Conservation (phyloP, 2,797 vertebrate species). For the Lutjanus campechanus region DNA sequence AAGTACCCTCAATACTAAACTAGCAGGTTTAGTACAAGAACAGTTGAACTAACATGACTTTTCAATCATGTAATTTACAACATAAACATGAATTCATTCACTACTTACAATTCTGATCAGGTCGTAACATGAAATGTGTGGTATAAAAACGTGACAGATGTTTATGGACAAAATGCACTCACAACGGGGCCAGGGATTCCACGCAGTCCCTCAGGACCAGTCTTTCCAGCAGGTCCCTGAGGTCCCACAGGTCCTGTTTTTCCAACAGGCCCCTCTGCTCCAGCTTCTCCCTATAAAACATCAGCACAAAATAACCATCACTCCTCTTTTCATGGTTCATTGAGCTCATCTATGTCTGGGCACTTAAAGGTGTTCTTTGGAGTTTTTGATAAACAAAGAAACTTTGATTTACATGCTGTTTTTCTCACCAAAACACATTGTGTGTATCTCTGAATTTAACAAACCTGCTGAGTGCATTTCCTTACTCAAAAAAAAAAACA, state of each 20-base stretch:
- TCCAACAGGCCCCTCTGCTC: conserved; percentile 93
- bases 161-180: conserved; percentile 69
- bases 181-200: conserved; percentile 98
- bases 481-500: background rate
- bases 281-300: conserved; percentile 91
- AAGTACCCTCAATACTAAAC: background rate
- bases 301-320: background rate
- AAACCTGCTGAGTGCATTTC: background rate
- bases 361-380: too few species aligned
- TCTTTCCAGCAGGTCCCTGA: conserved; percentile 93
- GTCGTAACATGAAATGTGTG: background rate
- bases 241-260: conserved; percentile 97
- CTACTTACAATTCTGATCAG: background rate
- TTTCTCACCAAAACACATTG: background rate
- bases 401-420: background rate
- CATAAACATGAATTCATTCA: background rate
- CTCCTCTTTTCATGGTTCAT: background rate
- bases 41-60: background rate
- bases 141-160: background rate
- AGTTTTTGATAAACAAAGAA: background rate
- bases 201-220: conserved; percentile 95
- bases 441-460: background rate
- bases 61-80: background rate
- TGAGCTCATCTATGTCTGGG: background rate
- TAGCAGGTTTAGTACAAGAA: background rate